Conservation (phyloP, 2,888 invertebrate species). For the Nebria brevicollis region DNA sequence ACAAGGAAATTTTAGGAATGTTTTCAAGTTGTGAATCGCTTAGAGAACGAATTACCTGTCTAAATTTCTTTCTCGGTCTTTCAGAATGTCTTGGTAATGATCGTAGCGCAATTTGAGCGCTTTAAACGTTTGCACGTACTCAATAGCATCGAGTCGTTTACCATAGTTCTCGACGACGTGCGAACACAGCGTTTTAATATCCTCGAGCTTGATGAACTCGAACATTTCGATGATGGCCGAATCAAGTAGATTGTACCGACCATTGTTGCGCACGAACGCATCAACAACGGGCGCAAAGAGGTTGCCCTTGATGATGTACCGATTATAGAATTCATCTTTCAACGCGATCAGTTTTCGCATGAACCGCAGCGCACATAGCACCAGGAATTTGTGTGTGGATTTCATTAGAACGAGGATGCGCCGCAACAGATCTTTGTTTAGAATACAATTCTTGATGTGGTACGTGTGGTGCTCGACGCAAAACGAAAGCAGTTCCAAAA, state of each 20-base stretch:
- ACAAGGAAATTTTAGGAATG: constrained; percentile 18
- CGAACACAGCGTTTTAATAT: constrained; percentile 88
- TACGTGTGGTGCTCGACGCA: constrained; percentile 99
- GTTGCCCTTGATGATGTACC: constrained; percentile 94
- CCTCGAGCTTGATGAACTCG: constrained; percentile 96
- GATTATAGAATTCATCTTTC: constrained; percentile 98
- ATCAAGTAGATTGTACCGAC: constrained; percentile 97
- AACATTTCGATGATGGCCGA: constrained; percentile 99
- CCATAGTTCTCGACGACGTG: constrained; percentile 97
- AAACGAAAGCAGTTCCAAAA: constrained; percentile 95
- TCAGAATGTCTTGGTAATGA: constrained; percentile 90
- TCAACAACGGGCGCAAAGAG: constrained; percentile 96
- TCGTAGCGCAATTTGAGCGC: constrained; percentile 89
- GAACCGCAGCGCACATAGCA: constrained; percentile 94
- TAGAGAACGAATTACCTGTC: constrained; percentile 67
- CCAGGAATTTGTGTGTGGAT: constrained; percentile 96
- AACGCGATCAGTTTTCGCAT: constrained; percentile 96
- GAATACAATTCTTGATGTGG: constrained; percentile 97
- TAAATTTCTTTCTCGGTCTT: constrained; percentile 83
- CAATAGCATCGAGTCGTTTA: constrained; percentile 91
- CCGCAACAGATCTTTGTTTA: constrained; percentile 95
- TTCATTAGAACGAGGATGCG: constrained; percentile 96
- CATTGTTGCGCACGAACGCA: constrained; percentile 95
- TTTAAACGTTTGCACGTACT: constrained; percentile 98
- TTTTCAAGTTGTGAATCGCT: background rate